Base-by-base conservation (phyloP, 2,888 invertebrate genomes). In the Eupithecia pulchellata region DNA sequence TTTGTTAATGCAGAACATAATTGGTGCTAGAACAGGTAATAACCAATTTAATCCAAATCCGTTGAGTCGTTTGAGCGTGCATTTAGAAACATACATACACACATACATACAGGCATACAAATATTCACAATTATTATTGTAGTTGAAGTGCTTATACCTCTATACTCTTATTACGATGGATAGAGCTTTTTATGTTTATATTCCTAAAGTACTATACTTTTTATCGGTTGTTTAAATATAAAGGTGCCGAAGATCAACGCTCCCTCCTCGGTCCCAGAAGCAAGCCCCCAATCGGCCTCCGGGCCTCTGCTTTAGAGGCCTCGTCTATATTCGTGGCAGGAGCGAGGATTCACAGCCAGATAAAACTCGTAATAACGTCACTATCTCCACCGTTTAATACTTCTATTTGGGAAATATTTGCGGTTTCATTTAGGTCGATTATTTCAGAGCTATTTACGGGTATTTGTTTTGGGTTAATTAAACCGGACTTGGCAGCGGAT, bases 321-420 rank as follows among this genome's bases (percentile, higher is more conserved):
- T 29, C 63, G 65, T 69, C 47, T 60, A 68, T 73, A 81, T 81
- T 81, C 82, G 62, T 67, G 77, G 64, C 85, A 83, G 79, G 80
- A 78, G 61, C 74, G 52, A 76, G 68, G 75, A 76, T 74, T 81
- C 79, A 75, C 80, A 77, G 74, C 77, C 65, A 80, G 81, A 84
- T 84, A 85, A 83, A 84, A 82, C 79, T 82, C 79, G 81, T 79
- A 82, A 79, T 80, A 82, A 76, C 81, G 68, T 75, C 77, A 77
- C 77, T 79, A 76, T 79, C 77, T 77, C 65, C 66, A 75, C 74
- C 79, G 70, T 82, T 79, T 78, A 73, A 81, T 82, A 79, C 76
- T 80, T 82, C 74, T 77, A 81, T 84, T 83, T 81, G 79, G 71
- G 78, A 77, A 72, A n/a, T 20, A 64, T 64, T 68, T 39, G 11